Evolutionary conservation across 2,113 vertebrate species (phyloP), one percentile per base, ranked within the genome.

Genomic region (Eulemur macaco): DNA sequence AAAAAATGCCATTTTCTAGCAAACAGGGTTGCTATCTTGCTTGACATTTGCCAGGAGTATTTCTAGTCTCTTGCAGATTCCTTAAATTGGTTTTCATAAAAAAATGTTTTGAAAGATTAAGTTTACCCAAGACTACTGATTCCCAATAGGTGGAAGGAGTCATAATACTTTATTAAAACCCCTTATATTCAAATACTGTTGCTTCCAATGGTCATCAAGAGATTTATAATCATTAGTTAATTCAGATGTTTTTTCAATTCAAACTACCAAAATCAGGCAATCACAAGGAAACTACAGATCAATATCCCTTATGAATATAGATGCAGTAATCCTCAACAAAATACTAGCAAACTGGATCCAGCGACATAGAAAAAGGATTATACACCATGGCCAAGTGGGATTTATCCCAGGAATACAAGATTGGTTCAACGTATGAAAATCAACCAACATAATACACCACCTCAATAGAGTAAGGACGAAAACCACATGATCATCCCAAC

Each of bases 21-120:
- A 89, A 93, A 91, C 39, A 68, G 9, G 10, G 21, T 8, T 80
- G 45, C 6, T 31, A 27, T 31, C 71, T 80, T 76, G 74, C 50
- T 0, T 86, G 69, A 91, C n/a, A 84, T 42, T 47, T 29, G 25
- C 31, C 77, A 87, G 10, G 50, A 74, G 8, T 54, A 93, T 87
- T 91, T 78, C 52, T 66, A 90, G 42, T 58, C 39, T 64, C 80
- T 91, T 27, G 64, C 3, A 80, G 77, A 58, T 37, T 93, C 69
- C 15, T 96, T 88, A 66, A 87, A 45, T 27, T 92, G 42, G 39
- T 91, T 93, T 93, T 80, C 89, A 76, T 80, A 18, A 73, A 97
- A 42, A 91, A 64, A 66, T 3, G 39, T 39, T 42, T 52, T 54
- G 34, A 9, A 74, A 92, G 64, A 89, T 47, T 86, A 96, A 47